These are phyloP conservation scores for Falco columbarius DNA, from an alignment of 2,797 vertebrate species.

Conservation along the genomic window DNA sequence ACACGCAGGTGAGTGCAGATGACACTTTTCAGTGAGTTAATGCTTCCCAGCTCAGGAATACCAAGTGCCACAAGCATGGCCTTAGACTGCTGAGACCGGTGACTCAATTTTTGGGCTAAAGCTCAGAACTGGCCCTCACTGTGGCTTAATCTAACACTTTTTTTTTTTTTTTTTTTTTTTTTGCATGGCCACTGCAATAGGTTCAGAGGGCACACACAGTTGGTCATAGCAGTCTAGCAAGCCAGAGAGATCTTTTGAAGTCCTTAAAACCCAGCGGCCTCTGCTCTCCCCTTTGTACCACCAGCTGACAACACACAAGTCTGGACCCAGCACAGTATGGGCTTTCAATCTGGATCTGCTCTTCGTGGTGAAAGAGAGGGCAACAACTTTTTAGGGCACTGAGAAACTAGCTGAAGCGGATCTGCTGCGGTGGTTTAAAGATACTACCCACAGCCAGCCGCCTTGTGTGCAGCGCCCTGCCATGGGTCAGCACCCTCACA, in stretches of 20 bases:
- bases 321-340: background rate
- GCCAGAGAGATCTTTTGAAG: background rate
- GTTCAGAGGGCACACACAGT: background rate
- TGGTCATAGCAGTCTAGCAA: background rate
- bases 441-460: background rate
- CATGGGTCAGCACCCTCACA: background rate
- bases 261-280: background rate
- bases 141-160: background rate
- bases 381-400: background rate
- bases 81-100: background rate
- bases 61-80: background rate
- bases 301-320: background rate
- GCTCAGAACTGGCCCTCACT: background rate
- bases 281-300: background rate
- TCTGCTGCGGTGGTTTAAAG: background rate
- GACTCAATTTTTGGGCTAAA: background rate
- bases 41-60: background rate
- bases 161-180: background rate
- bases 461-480: accelerated
- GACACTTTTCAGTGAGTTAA: background rate
- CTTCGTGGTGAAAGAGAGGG: background rate
- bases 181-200: background rate
- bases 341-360: background rate
- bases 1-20: background rate
- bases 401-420: background rate